Base-by-base conservation (phyloP, 2,888 invertebrate genomes). In the Heliconius sara region DNA sequence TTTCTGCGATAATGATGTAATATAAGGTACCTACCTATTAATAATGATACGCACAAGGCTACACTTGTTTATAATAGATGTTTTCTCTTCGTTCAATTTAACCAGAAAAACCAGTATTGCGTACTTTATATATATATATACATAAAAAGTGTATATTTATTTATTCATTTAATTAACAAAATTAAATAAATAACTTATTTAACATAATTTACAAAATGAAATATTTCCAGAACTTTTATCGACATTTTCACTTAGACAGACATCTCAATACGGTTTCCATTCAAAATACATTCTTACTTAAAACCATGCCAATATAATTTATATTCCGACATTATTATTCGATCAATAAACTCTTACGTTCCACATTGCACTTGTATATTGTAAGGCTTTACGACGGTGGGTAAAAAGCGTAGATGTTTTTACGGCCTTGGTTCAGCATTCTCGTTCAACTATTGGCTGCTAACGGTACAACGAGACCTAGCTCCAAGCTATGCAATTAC, bases 321-420 rank as follows among this genome's bases (percentile, higher is more conserved):
- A 75, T 65, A 75, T 75, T 47, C 47, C 9, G n/a, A 73, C 30
- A 47, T 43, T 66, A 66, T 75, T 75, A 75, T 47, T 75, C 75
- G 65, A 75, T 75, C 66, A 74, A 77, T 66, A 75, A 71, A 75
- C 60, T 74, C 30, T 68, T 68, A 57, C 72, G 66, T 39, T 66
- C 76, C 70, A 68, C 60, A 71, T 22, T 63, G 76, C 72, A 78
- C 60, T 65, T 43, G 78, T 68, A 80, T 80, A n/a, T n/a, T n/a
- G 78, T 76, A 76, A 67, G 78, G 34, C 73, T 81, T 78, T 76
- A 80, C 74, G 78, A 30, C 47, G 34, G 22, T 25, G 73, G 60
- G 79, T 82, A 79, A 82, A 82, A 82, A 80, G 75, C 70, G 52
- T 71, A 60, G 67, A 70, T 63, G 83, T 83, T 83, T 82, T 83